phyloP scores from a whole-genome alignment of 2,113 vertebrate species.

The Malurus elegans region DNA sequence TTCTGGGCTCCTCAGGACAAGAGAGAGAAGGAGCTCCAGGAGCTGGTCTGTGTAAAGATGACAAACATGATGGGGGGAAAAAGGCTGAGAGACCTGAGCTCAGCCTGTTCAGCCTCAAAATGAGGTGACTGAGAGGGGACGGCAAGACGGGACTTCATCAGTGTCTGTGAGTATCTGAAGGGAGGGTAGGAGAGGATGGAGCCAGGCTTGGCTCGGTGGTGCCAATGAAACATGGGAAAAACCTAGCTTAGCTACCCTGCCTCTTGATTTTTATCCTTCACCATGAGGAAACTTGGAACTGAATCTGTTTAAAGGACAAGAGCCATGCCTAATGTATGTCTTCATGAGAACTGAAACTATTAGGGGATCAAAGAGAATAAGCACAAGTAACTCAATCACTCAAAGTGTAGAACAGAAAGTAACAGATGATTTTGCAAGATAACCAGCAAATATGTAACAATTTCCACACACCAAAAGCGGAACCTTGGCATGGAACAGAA shows the following conservation, averaged over 20 bases:
- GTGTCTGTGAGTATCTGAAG: too few species aligned
- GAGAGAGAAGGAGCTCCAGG: not conserved
- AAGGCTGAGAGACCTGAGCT: not conserved
- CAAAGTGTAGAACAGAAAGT: not conserved
- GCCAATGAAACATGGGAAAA: not conserved
- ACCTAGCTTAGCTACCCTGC: not conserved
- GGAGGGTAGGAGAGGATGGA: not conserved
- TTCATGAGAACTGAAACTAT: not conserved
- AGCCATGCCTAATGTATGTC: not conserved
- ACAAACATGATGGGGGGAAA: rapidly evolving
- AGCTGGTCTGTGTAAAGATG: rapidly evolving
- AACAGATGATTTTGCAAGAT: conserved; percentile 1
- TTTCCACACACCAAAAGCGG: not conserved
- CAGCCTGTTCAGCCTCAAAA: not conserved
- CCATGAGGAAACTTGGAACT: not conserved
- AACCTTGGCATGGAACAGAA: not conserved
- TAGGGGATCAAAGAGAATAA: not conserved
- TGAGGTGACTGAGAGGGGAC: not conserved
- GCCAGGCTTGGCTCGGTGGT: rapidly evolving
- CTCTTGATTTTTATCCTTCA: not conserved
- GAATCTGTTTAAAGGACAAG: not conserved
- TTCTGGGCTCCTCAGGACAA: not conserved
- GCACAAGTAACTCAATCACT: not conserved
- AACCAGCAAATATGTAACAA: not conserved
- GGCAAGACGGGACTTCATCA: not conserved